These are phyloP conservation scores for Cliona cf. orientalis DNA, from an alignment of 37 sponge, comb jelly and placozoan species.

Conservation along the genomic window DNA sequence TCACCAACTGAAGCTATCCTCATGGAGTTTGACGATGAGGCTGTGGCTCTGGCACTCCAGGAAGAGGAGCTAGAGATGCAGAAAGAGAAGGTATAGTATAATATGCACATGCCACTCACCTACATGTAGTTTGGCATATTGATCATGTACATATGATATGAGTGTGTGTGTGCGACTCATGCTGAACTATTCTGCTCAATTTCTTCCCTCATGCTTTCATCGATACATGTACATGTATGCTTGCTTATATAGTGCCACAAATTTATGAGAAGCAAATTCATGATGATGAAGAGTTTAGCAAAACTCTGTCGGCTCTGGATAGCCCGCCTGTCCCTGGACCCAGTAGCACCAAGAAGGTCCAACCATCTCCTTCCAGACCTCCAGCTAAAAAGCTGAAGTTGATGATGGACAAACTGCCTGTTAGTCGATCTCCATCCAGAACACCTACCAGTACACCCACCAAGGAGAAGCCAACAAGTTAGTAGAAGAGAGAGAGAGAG, in stretches of 20 bases:
- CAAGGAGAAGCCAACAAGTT: neutral
- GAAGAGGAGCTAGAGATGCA: slow-evolving; percentile 9
- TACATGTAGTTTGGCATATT: neutral
- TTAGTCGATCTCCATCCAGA: neutral
- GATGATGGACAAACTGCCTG: slow-evolving; percentile 31
- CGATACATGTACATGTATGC: neutral
- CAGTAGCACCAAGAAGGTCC: neutral
- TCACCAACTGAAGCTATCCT: neutral
- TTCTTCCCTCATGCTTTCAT: too few species aligned
- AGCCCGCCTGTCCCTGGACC: neutral
- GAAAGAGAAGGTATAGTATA: neutral
- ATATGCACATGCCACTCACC: too few species aligned
- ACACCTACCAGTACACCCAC: slow-evolving; percentile 7
- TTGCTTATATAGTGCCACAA: neutral
- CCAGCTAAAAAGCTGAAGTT: slow-evolving; percentile 53
- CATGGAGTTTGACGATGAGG: neutral
- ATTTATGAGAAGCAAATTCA: slow-evolving; percentile 13
- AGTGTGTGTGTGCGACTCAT: too few species aligned
- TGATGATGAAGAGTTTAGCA: slow-evolving; percentile 19
- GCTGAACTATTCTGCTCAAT: too few species aligned
- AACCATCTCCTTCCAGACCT: neutral
- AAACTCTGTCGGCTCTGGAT: slow-evolving; percentile 1
- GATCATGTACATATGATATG: neutral
- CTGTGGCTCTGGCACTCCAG: neutral
- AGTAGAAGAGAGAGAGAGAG: too few species aligned